These are phyloP conservation scores for Eupithecia pulchellata DNA, from an alignment of 2,888 invertebrate species.

Conservation along the genomic window DNA sequence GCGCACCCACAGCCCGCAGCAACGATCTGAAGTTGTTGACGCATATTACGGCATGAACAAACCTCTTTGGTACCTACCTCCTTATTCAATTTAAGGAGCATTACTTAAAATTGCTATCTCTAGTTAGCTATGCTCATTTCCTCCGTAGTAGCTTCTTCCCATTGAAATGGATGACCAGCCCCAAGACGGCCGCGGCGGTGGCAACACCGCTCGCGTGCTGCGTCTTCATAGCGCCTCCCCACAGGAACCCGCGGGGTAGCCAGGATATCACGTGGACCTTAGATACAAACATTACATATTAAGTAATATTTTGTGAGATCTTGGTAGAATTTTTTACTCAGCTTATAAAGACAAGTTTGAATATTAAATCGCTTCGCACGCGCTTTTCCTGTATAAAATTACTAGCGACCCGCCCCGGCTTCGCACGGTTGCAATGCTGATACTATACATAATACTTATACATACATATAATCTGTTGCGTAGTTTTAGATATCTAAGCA, in stretches of 20 bases:
- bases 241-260: constrained; percentile 91
- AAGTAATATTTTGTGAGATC: neutral
- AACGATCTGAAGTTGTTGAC: too few species aligned
- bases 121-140: constrained; percentile 20
- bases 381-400: too few species aligned
- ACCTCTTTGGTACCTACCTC: too few species aligned
- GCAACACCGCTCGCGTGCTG: constrained; percentile 64
- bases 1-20: too few species aligned
- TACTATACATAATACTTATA: too few species aligned
- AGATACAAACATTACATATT: neutral
- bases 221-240: constrained; percentile 88
- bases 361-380: neutral
- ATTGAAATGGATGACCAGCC: constrained; percentile 69
- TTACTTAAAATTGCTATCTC: neutral
- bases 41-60: too few species aligned
- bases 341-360: neutral
- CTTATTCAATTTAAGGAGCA: neutral
- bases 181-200: constrained; percentile 65
- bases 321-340: neutral
- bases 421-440: too few species aligned
- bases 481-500: too few species aligned
- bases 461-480: too few species aligned
- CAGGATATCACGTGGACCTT: constrained; percentile 90
- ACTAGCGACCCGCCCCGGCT: too few species aligned
- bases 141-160: constrained; percentile 61